These are phyloP conservation scores for Rhinoderma darwinii DNA, from an alignment of 2,113 vertebrate species.

Conservation along the genomic window DNA sequence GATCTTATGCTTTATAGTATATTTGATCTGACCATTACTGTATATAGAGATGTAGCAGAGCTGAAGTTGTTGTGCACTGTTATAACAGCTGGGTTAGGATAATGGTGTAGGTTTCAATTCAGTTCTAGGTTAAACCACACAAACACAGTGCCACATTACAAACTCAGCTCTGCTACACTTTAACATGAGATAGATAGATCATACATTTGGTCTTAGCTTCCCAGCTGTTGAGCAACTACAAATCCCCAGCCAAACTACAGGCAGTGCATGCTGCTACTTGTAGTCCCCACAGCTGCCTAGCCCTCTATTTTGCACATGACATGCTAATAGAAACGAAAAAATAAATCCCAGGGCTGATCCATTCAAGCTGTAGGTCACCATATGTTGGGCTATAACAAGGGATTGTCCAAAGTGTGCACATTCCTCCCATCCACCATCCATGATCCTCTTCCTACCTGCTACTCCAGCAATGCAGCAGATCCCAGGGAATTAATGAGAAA, in stretches of 20 bases:
- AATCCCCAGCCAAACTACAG: not conserved
- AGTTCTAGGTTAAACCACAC: not conserved
- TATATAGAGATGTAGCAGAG: not conserved
- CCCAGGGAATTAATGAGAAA: conserved; percentile 13
- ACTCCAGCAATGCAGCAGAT: conserved; percentile 33
- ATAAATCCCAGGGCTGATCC: not conserved
- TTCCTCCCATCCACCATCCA: not conserved
- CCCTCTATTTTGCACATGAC: not conserved
- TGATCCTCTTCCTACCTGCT: conserved; percentile 33
- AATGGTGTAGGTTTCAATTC: not conserved
- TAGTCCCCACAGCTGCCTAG: not conserved
- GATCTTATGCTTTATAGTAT: no score
- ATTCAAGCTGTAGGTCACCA: conserved; percentile 33
- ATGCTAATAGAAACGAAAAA: not conserved
- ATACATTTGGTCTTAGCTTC: not conserved
- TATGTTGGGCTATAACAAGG: not conserved
- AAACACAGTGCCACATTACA: not conserved
- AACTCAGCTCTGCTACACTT: not conserved
- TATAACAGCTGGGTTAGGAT: not conserved
- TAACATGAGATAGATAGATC: not conserved
- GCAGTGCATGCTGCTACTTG: not conserved
- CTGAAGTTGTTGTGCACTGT: not conserved
- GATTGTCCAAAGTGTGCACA: not conserved
- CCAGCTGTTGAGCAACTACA: not conserved
- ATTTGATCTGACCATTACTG: not conserved